Evolutionary conservation across 1,140 invertebrate genomes (phyloP).

Genomic region (Polypedilum vanderplanki): DNA sequence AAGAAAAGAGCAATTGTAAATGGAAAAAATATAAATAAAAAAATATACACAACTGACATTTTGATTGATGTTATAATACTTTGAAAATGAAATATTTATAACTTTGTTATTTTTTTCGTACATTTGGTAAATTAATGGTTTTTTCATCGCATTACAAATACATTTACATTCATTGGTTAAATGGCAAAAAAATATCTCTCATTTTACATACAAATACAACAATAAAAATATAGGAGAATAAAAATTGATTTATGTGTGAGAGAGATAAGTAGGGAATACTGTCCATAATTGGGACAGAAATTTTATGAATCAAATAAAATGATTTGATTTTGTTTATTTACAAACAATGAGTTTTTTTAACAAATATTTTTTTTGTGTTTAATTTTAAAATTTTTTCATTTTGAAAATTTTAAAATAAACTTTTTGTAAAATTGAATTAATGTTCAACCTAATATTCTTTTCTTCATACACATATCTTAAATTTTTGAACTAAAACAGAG

Average conservation of each 20-base stretch:
- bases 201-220: not conserved
- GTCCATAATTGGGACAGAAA: constrained; percentile 16
- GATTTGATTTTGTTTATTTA: too few species aligned
- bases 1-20: not conserved
- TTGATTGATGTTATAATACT: constrained; percentile 19
- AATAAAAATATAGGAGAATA: not conserved
- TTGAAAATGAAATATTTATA: constrained; percentile 15
- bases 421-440: too few species aligned
- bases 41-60: not conserved
- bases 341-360: too few species aligned
- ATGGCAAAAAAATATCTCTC: not conserved
- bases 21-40: not conserved
- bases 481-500: too few species aligned
- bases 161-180: constrained; percentile 12
- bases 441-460: too few species aligned
- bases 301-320: not conserved
- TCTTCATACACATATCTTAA: too few species aligned
- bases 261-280: not conserved
- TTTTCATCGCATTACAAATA: not conserved
- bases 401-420: too few species aligned
- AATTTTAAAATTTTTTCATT: too few species aligned
- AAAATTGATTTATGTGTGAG: constrained; percentile 1
- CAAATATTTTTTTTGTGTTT: too few species aligned
- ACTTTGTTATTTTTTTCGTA: constrained; percentile 16
- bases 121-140: constrained; percentile 1